Conservation (phyloP, 2,113 vertebrate genomes). For the Capreolus pygargus region DNA sequence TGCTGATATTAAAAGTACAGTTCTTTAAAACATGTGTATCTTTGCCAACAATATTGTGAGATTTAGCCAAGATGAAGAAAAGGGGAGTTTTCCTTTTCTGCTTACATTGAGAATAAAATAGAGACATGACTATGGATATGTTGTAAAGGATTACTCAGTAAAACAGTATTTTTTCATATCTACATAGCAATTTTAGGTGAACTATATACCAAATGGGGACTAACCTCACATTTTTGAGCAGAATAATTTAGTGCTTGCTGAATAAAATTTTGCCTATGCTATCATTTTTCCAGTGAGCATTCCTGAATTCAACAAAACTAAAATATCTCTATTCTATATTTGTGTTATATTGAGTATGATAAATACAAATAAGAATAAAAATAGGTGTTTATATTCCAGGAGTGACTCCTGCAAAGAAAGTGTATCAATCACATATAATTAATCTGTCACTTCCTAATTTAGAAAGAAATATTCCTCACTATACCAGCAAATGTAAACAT, state of each 20-base stretch:
- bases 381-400: constrained; percentile 62
- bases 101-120: neutral
- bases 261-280: constrained; percentile 5
- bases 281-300: neutral
- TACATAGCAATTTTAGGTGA: constrained; percentile 27
- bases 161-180: neutral
- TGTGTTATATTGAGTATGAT: neutral
- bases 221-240: neutral
- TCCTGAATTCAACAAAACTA: neutral
- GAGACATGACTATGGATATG: neutral
- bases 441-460: constrained; percentile 78
- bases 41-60: neutral
- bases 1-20: neutral
- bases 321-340: neutral
- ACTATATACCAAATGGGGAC: neutral
- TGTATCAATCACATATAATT: constrained; percentile 79
- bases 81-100: neutral
- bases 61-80: neutral
- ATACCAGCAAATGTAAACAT: constrained; percentile 73
- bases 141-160: constrained; percentile 25
- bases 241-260: neutral
- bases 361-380: constrained; percentile 14
- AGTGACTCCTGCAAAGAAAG: constrained; percentile 69
- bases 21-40: neutral
- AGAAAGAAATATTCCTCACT: constrained; percentile 62